Evolutionary conservation across 2,888 invertebrate genomes (phyloP).

Genomic region (Caenorhabditis sp.): DNA sequence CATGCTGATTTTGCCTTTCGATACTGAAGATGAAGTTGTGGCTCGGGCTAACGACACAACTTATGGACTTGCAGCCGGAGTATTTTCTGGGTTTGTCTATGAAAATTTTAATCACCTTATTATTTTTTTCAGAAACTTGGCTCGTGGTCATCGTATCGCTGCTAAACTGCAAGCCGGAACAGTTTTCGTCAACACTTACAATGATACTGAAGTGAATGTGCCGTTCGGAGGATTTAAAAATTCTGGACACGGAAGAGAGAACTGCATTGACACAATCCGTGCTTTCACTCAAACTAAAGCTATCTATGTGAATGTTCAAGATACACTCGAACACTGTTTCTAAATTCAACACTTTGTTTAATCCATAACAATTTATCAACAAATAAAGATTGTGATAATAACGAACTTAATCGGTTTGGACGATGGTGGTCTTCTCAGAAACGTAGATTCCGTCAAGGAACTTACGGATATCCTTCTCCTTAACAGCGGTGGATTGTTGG

Average conservation of each 20-base stretch:
- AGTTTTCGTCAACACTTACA: conserved; percentile 76
- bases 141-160: conserved; percentile 74
- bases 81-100: conserved; percentile 74
- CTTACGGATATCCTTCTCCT: conserved; percentile 99
- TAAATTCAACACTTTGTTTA: conserved; percentile 18
- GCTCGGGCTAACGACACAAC: conserved; percentile 74
- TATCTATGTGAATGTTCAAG: conserved; percentile 61
- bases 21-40: conserved; percentile 74
- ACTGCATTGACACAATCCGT: conserved; percentile 74
- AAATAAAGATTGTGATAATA: conserved; percentile 15
- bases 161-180: conserved; percentile 74
- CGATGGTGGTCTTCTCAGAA: conserved; percentile 85
- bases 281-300: conserved; percentile 75
- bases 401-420: conserved; percentile 30
- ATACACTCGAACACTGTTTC: conserved; percentile 47
- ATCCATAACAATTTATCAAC: conserved; percentile 39
- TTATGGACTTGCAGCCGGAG: conserved; percentile 75
- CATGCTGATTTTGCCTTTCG: conserved; percentile 74
- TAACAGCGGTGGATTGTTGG: conserved; percentile 97
- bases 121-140: conserved; percentile 72
- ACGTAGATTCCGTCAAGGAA: conserved; percentile 99
- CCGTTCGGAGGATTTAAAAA: conserved; percentile 75
- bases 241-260: conserved; percentile 75
- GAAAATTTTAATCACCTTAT: background rate
- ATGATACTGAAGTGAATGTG: conserved; percentile 67